phyloP scores from a whole-genome alignment of 1,140 invertebrate species.

The Drosophila sulfurigaster region DNA sequence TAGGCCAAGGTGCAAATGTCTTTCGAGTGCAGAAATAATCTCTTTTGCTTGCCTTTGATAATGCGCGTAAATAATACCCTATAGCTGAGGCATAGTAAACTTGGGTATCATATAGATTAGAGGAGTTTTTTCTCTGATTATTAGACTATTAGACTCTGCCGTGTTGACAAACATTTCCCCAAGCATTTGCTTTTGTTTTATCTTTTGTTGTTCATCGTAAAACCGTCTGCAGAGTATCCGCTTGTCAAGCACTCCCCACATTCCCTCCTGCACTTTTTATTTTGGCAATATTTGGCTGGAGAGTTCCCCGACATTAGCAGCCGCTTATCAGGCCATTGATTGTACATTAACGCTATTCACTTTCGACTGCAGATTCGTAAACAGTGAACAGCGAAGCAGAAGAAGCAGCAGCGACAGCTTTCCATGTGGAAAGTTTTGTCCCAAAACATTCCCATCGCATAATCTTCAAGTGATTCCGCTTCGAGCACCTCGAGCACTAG shows the following conservation, averaged over 20 bases:
- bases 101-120: neutral
- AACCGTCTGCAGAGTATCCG: neutral
- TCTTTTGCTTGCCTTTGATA: neutral
- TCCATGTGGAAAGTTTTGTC: conserved; percentile 59
- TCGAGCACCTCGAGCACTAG: conserved; percentile 39
- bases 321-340: conserved; percentile 30
- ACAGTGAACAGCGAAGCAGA: conserved; percentile 24
- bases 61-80: neutral
- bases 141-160: too few species aligned
- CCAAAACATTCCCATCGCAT: conserved; percentile 14
- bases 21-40: conserved; percentile 9
- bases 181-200: neutral
- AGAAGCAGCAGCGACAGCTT: neutral
- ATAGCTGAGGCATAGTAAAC: neutral
- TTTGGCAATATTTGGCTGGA: neutral
- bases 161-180: too few species aligned
- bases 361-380: conserved; percentile 44
- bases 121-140: neutral
- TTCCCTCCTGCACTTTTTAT: neutral
- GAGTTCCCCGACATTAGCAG: conserved; percentile 18
- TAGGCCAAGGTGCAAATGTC: conserved; percentile 9
- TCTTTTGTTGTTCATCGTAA: neutral
- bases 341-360: conserved; percentile 25
- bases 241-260: neutral
- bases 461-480: conserved; percentile 21